These are phyloP conservation scores for Oscheius sp. DNA, from an alignment of 2,888 invertebrate species.

Conservation along the genomic window DNA sequence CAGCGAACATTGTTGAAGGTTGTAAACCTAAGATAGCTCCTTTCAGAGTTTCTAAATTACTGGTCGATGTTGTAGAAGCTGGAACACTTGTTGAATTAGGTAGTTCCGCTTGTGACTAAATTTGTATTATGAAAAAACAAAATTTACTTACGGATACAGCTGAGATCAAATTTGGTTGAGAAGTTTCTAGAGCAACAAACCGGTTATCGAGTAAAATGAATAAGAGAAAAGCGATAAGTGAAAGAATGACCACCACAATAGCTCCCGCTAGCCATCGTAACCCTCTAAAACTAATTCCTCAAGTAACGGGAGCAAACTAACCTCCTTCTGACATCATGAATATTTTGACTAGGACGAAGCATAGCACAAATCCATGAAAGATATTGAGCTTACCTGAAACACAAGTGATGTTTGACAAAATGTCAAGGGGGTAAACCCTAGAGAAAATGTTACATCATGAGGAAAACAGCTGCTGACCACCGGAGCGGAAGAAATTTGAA, in stretches of 20 bases:
- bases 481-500: slow-evolving; percentile 5
- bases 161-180: slow-evolving; percentile 4
- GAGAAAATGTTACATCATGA: slow-evolving; percentile 15
- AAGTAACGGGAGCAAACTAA: neutral
- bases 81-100: neutral
- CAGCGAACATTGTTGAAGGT: neutral
- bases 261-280: slow-evolving; percentile 48
- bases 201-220: slow-evolving; percentile 40
- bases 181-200: slow-evolving; percentile 7
- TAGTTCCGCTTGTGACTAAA: neutral
- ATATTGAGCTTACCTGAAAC: neutral
- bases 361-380: slow-evolving; percentile 1
- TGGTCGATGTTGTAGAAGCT: neutral
- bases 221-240: slow-evolving; percentile 36
- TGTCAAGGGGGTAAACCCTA: neutral
- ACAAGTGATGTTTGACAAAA: neutral
- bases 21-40: neutral
- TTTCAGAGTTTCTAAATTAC: neutral
- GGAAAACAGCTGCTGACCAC: slow-evolving; percentile 24
- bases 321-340: slow-evolving; percentile 17
- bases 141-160: neutral
- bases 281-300: slow-evolving; percentile 38
- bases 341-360: slow-evolving; percentile 22
- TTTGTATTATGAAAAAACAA: neutral
- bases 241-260: slow-evolving; percentile 39